Percentiles rank a stretch among this genome's conserved stretches.
Conservation (phyloP, 2,797 vertebrate species). For the Hapalemur alaotrensis region DNA sequence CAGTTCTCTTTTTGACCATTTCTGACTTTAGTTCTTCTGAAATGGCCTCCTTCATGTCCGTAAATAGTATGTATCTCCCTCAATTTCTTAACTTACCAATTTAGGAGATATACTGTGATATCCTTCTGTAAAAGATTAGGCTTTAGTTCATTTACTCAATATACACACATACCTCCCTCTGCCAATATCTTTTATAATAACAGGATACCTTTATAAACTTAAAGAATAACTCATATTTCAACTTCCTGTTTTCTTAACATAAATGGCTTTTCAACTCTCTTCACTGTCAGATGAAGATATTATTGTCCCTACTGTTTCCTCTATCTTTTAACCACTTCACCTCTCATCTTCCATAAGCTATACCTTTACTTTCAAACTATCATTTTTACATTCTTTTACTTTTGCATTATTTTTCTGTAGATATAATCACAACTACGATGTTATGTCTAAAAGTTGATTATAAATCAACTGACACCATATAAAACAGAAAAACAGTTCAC, state of each 20-base stretch:
- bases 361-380: background rate
- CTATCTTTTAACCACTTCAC: background rate
- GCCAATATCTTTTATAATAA: background rate
- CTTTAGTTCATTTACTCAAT: background rate
- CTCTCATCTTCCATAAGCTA: background rate
- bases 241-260: background rate
- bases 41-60: background rate
- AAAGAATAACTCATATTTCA: background rate
- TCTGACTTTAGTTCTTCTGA: background rate
- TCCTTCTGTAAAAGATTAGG: background rate
- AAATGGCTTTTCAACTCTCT: background rate
- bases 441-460: background rate
- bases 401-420: background rate
- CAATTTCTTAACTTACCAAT: background rate
- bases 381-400: background rate
- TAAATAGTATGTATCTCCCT: background rate
- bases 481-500: background rate
- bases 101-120: background rate
- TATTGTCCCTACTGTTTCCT: background rate
- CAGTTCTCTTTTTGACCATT: background rate
- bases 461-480: conserved; percentile 2
- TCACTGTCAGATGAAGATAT: background rate
- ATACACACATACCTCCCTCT: background rate
- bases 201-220: background rate
- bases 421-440: background rate